A percentile compares a stretch with the other conserved stretches of the same genome.
Conservation (phyloP, 2,113 vertebrate genomes). For the Anser cygnoides region DNA sequence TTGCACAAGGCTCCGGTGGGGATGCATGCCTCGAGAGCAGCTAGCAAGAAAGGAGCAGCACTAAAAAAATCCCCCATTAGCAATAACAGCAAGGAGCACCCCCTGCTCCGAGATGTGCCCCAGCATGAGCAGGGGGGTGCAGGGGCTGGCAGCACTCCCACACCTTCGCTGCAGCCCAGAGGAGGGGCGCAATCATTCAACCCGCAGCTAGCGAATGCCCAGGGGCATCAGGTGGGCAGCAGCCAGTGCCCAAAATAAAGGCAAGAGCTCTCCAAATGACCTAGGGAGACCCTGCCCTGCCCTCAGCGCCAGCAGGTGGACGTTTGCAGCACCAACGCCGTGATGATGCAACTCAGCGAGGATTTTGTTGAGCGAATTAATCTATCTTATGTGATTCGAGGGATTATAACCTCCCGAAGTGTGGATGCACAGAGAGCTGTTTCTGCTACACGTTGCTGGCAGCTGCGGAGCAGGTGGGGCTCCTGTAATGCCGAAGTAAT, state of each 20-base stretch:
- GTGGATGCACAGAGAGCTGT: not conserved
- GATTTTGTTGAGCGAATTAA: not conserved
- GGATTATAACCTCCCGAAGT: rapidly evolving
- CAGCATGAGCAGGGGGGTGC: not conserved
- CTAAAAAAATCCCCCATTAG: not conserved
- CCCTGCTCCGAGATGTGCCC: rapidly evolving
- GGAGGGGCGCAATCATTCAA: no score
- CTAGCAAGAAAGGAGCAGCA: not conserved
- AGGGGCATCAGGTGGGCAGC: not conserved
- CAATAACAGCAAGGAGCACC: not conserved
- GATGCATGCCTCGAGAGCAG: rapidly evolving
- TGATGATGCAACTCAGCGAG: not conserved
- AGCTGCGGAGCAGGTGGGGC: not conserved
- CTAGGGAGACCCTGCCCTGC: not conserved
- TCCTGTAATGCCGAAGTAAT: not conserved
- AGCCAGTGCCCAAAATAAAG: not conserved
- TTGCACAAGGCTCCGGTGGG: not conserved
- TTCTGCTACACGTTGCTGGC: not conserved
- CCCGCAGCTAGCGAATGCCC: not conserved
- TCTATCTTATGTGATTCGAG: rapidly evolving
- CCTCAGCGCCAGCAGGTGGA: not conserved
- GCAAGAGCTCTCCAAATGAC: rapidly evolving
- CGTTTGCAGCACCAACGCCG: not conserved
- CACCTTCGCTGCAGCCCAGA: not conserved
- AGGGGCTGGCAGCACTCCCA: not conserved